These are phyloP conservation scores for Drosophila affinis DNA, from an alignment of 2,888 invertebrate genomes.

Conservation along the genomic window DNA sequence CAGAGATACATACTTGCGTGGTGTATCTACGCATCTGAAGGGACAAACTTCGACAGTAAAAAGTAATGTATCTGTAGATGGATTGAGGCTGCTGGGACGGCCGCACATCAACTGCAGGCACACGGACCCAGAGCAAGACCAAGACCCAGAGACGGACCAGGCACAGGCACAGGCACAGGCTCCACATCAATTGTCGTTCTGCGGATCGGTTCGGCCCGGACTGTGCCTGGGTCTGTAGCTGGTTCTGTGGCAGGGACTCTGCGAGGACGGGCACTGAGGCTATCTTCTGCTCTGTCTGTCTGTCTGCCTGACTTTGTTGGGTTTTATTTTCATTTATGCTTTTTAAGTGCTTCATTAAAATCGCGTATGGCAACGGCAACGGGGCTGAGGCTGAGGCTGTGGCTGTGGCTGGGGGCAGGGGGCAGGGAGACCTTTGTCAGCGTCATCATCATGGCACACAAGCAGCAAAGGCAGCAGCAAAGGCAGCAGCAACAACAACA, in stretches of 20 bases:
- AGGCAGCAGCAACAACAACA: constrained; percentile 20
- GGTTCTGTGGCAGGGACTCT: not conserved
- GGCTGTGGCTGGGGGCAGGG: constrained; percentile 25
- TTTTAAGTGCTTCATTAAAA: constrained; percentile 80
- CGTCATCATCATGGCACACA: constrained; percentile 70
- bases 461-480: constrained; percentile 4
- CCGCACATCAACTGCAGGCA: constrained; percentile 30
- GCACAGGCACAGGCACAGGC: constrained; percentile 47
- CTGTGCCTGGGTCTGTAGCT: constrained; percentile 2
- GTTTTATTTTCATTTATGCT: constrained; percentile 80
- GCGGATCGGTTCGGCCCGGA: constrained; percentile 60
- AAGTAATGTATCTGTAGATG: constrained; percentile 57
- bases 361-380: constrained; percentile 68
- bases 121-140: not conserved
- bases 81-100: constrained; percentile 15
- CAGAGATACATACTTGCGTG: constrained; percentile 31
- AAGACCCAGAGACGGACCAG: not conserved
- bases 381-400: constrained; percentile 1
- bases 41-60: constrained; percentile 63
- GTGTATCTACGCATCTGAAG: constrained; percentile 36
- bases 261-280: constrained; percentile 16
- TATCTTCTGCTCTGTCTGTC: constrained; percentile 42
- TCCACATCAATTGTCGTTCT: constrained; percentile 77
- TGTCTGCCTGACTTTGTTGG: constrained; percentile 59
- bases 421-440: constrained; percentile 71